phyloP scores from a whole-genome alignment of 2,888 invertebrate species.

The Andrena trimmerana region DNA sequence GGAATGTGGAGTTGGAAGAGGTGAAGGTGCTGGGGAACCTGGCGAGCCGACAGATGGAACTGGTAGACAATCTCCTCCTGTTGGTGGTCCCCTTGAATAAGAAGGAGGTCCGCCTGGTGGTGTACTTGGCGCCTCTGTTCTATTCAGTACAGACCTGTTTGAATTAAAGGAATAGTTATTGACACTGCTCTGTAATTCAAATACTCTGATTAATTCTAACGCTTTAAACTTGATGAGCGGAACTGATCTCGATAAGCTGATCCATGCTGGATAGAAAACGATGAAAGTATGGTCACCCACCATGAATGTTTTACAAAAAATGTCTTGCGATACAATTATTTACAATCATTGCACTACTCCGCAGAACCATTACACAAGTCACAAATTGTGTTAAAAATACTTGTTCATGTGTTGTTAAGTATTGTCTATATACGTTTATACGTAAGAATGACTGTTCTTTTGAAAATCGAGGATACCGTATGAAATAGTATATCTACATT shows the following conservation, averaged over 20 bases:
- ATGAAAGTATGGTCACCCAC: conserved; percentile 11
- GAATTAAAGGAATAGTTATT: conserved; percentile 40
- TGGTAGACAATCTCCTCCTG: conserved; percentile 82
- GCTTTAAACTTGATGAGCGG: conserved; percentile 5
- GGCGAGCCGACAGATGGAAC: conserved; percentile 86
- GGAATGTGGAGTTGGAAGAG: conserved; percentile 90
- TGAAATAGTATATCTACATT: neutral
- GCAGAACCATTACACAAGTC: neutral
- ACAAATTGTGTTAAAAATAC: neutral
- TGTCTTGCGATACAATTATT: conserved; percentile 10
- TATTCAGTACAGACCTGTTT: conserved; percentile 76
- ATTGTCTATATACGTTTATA: neutral
- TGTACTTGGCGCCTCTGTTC: conserved; percentile 85
- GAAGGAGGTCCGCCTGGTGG: conserved; percentile 89
- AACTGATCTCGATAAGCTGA: conserved; percentile 22
- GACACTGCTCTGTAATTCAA: neutral
- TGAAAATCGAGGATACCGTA: neutral
- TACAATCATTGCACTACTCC: conserved; percentile 7
- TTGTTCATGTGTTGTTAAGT: neutral
- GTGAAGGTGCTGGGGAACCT: conserved; percentile 89
- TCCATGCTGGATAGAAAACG: conserved; percentile 29
- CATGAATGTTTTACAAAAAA: neutral
- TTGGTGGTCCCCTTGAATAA: conserved; percentile 87
- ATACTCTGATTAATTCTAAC: neutral
- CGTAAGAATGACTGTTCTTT: neutral